Base-by-base conservation (phyloP, 2,797 vertebrate species). In the Aselliscus stoliczkanus region DNA sequence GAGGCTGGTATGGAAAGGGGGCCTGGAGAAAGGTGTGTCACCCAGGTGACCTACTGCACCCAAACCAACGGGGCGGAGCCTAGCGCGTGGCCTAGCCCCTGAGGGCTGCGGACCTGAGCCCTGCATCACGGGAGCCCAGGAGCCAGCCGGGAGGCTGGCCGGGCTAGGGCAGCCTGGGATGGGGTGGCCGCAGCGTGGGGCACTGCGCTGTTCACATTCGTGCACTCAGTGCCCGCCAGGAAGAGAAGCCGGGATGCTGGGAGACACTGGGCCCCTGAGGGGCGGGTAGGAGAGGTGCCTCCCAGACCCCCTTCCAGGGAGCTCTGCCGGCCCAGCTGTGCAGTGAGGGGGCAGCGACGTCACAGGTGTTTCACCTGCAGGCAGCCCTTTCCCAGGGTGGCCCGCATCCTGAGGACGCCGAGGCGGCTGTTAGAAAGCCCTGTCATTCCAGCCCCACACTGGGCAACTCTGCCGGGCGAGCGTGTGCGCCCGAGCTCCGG, bases 391-490 rank as follows among this genome's bases (percentile, higher is more conserved):
- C 1, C 50, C 10, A 18, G 52, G 34, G 21, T 23, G 64, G 27
- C 25, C 18, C 23, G 9, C 42, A 42, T 42, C n/a, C n/a, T n/a
- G n/a, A n/a, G n/a, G n/a, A n/a, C n/a, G n/a, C n/a, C n/a, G n/a
- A n/a, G n/a, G n/a, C n/a, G n/a, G n/a, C n/a, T n/a, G n/a, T n/a
- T 1, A 8, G 69, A 0, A 17, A 50, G 42, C 5, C 2, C 0
- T 0, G 25, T 4, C 4, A 0, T 47, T n/a, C 3, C 13, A 0
- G 4, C 12, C 2, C 12, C 1, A 5, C 20, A 0, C 4, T 4
- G 9, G 29, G 1, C 18, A 0, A 2, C 3, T 3, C 20, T 13
- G 0, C 1, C 20, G 15, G 47, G 6, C 4, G 0, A n/a, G n/a
- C 0, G 0, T 4, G 3, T 27, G 7, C 11, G 7, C 5, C 11